Evolutionary conservation across 2,888 invertebrate genomes (phyloP).

Genomic region (Labia minor): DNA sequence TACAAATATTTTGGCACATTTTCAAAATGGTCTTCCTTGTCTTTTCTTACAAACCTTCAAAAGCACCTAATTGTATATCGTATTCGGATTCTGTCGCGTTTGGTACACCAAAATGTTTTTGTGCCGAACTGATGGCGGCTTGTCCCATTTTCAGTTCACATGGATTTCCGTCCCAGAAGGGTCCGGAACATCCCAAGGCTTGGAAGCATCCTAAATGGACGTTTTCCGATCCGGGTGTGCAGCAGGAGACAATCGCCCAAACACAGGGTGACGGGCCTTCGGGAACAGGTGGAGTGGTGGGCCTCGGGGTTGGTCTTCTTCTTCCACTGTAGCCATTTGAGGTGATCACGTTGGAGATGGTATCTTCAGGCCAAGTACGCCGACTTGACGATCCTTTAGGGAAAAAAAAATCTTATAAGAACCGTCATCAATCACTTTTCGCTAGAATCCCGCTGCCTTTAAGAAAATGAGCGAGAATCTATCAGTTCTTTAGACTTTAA

Average conservation of each 20-base stretch:
- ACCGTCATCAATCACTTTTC: too few species aligned
- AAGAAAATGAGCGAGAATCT: too few species aligned
- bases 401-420: too few species aligned
- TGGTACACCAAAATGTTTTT: background rate
- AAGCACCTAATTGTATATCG: too few species aligned
- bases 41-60: too few species aligned
- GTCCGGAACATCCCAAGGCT: slow-evolving; percentile 55
- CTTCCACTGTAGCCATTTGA: background rate
- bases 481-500: too few species aligned
- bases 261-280: slow-evolving; percentile 49
- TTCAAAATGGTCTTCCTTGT: too few species aligned
- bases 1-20: too few species aligned
- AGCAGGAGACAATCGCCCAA: slow-evolving; percentile 66
- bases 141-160: slow-evolving; percentile 51
- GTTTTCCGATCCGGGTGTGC: slow-evolving; percentile 41
- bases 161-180: slow-evolving; percentile 61
- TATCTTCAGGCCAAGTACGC: background rate
- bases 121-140: slow-evolving; percentile 40
- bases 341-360: background rate
- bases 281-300: slow-evolving; percentile 32
- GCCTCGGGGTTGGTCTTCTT: slow-evolving; percentile 26
- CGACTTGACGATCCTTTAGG: background rate
- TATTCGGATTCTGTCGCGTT: too few species aligned
- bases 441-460: too few species aligned
- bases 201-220: slow-evolving; percentile 57